These are phyloP conservation scores for Acropternis orthonyx DNA, from an alignment of 2,797 vertebrate species.

Conservation along the genomic window DNA sequence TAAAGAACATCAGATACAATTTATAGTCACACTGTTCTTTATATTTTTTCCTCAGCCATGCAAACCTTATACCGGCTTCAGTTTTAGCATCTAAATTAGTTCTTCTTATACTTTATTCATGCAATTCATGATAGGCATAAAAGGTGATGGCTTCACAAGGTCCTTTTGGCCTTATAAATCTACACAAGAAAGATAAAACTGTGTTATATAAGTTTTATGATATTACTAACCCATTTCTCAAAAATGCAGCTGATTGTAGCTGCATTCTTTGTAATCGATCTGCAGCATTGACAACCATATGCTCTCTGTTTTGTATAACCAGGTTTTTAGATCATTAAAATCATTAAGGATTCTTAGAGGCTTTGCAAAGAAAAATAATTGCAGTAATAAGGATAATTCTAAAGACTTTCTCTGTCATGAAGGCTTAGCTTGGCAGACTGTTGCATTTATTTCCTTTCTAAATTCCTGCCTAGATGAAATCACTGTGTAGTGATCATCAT, in stretches of 20 bases:
- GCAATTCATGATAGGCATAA: not conserved
- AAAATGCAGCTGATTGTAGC: not conserved
- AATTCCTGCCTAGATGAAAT: not conserved
- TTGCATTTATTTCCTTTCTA: not conserved
- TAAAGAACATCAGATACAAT: conserved; percentile 8
- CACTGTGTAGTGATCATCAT: not conserved
- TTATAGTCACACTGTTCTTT: not conserved
- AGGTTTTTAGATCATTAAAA: conserved; percentile 46
- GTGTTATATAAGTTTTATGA: not conserved
- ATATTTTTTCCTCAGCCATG: not conserved
- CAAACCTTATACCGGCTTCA: not conserved
- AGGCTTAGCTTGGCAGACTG: not conserved
- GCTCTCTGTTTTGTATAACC: conserved; percentile 26
- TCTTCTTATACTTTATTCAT: not conserved
- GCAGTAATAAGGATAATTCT: conserved; percentile 4
- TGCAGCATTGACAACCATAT: not conserved
- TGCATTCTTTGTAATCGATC: not conserved
- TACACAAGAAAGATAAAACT: not conserved
- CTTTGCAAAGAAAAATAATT: conserved; percentile 38
- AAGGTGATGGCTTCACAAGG: not conserved
- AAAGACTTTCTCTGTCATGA: not conserved
- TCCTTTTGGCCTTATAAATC: not conserved
- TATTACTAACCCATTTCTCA: not conserved
- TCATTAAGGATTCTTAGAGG: not conserved
- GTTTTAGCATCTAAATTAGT: not conserved